Evolutionary conservation across 2,888 invertebrate genomes (phyloP).

Genomic region (Halocaridina rubra): DNA sequence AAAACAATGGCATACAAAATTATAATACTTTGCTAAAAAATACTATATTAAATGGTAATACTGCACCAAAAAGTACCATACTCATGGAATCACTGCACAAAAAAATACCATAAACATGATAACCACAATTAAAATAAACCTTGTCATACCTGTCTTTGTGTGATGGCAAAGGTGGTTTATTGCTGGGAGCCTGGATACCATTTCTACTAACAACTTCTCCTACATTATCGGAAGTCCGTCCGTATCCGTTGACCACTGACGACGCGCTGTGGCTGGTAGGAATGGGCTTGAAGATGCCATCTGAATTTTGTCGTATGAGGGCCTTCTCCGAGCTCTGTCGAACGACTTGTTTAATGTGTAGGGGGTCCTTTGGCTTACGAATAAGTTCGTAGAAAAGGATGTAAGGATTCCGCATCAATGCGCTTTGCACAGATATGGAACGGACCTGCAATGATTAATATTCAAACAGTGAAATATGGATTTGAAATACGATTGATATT

Average conservation of each 20-base stretch:
- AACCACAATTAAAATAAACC: not conserved
- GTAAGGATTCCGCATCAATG: constrained; percentile 88
- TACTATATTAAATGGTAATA: too few species aligned
- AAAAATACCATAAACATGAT: not conserved
- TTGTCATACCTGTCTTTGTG: constrained; percentile 55
- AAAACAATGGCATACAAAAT: too few species aligned
- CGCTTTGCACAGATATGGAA: constrained; percentile 80
- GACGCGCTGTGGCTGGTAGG: constrained; percentile 53
- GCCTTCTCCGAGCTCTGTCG: constrained; percentile 57
- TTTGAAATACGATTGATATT: too few species aligned
- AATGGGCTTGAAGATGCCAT: constrained; percentile 12
- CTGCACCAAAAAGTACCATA: too few species aligned
- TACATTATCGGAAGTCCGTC: constrained; percentile 13
- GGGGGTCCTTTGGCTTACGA: constrained; percentile 27
- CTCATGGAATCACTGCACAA: too few species aligned
- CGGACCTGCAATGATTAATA: constrained; percentile 70
- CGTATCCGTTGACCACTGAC: constrained; percentile 43
- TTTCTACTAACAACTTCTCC: constrained; percentile 27
- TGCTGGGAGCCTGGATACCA: not conserved
- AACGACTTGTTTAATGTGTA: constrained; percentile 47
- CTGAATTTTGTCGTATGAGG: constrained; percentile 46
- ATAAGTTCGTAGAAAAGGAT: constrained; percentile 87
- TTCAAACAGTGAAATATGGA: too few species aligned
- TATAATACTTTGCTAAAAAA: too few species aligned
- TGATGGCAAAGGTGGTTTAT: constrained; percentile 25